A percentile compares a stretch with the other conserved stretches of the same genome.
Conservation (phyloP, 1,140 invertebrate species). For the Ceratitis capitata region DNA sequence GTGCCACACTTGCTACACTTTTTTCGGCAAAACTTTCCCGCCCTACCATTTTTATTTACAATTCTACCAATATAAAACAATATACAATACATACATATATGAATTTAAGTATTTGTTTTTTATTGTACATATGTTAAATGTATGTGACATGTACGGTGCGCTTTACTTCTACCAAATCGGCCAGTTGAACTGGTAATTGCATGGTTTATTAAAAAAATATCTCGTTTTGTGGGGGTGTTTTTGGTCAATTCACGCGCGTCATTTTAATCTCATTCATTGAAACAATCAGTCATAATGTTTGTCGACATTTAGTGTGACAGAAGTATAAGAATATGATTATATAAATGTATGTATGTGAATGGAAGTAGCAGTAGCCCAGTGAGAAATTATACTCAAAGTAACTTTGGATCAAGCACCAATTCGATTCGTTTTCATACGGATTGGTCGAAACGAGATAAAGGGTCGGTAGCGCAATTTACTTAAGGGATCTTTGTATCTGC, state of each 20-base stretch:
- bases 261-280: slow-evolving; percentile 27
- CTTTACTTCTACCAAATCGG: background rate
- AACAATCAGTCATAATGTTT: slow-evolving; percentile 32
- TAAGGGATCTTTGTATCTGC: too few relatives aligned
- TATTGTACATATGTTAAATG: background rate
- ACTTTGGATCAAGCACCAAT: too few relatives aligned
- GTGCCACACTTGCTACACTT: background rate
- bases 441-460: too few relatives aligned
- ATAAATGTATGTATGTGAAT: background rate
- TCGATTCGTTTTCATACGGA: too few relatives aligned
- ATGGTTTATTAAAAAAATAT: background rate
- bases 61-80: too few relatives aligned
- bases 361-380: background rate
- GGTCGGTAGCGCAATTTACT: too few relatives aligned
- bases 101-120: too few relatives aligned
- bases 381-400: too few relatives aligned
- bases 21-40: background rate
- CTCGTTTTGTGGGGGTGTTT: slow-evolving; percentile 4
- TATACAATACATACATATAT: too few relatives aligned
- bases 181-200: slow-evolving; percentile 31
- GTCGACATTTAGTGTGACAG: background rate
- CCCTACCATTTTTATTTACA: background rate
- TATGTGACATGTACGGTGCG: background rate
- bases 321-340: background rate
- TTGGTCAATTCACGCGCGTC: slow-evolving; percentile 32